Percentiles rank a stretch among this genome's conserved stretches.
Evolutionary conservation across 2,888 invertebrate species (phyloP).

Genomic region (Cryptophagus acutangulus): DNA sequence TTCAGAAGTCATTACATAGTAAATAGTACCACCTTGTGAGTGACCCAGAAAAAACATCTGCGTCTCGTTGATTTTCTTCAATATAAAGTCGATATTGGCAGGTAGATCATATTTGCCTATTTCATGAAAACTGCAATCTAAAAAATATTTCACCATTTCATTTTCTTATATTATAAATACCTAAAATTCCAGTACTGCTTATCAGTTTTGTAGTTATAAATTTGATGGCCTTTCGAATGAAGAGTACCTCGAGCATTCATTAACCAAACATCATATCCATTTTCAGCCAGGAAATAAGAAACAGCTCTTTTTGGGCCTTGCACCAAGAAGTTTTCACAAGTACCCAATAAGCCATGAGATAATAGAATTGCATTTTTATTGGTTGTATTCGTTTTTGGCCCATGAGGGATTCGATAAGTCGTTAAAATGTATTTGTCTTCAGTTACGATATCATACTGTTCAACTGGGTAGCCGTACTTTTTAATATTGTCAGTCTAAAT

Average conservation of each 20-base stretch:
- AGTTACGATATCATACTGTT: constrained; percentile 3
- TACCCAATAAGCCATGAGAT: not conserved
- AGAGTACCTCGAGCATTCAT: constrained; percentile 4
- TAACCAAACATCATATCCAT: constrained; percentile 9
- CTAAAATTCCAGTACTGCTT: too few species aligned
- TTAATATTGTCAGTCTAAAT: too few species aligned
- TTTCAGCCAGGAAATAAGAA: constrained; percentile 4
- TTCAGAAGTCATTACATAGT: not conserved
- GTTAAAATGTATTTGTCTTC: constrained; percentile 6
- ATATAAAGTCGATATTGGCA: not conserved
- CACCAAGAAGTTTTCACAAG: constrained; percentile 1
- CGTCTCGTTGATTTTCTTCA: not conserved
- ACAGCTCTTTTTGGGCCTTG: not conserved
- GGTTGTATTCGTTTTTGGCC: not conserved
- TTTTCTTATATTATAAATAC: too few species aligned
- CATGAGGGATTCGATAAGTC: constrained; percentile 5
- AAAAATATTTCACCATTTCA: not conserved
- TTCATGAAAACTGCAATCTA: not conserved
- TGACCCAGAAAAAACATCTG: not conserved
- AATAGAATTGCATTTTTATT: constrained; percentile 5
- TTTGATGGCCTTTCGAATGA: not conserved
- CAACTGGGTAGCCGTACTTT: constrained; percentile 4
- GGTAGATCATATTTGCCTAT: not conserved
- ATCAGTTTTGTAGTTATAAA: too few species aligned
- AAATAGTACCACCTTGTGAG: not conserved